phyloP scores from a whole-genome alignment of 2,113 vertebrate genomes.

The Tenebrosternarchus preto region DNA sequence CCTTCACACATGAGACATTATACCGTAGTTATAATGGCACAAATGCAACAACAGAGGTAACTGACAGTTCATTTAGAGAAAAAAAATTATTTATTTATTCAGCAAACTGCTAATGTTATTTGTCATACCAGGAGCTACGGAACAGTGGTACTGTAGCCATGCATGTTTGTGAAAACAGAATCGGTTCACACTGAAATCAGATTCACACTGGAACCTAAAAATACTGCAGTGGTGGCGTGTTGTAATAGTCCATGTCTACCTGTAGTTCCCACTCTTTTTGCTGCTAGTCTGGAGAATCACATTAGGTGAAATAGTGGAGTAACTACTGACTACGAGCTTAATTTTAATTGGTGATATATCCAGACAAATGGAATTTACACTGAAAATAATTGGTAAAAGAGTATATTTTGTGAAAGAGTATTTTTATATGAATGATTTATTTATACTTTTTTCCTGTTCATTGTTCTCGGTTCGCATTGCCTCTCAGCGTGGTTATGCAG shows the following conservation, averaged over 20 bases:
- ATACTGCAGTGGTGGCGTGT: slow-evolving; percentile 61
- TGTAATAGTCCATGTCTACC: slow-evolving; percentile 49
- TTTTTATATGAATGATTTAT: slow-evolving; percentile 99
- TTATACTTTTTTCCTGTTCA: slow-evolving; percentile 76
- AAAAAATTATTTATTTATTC: slow-evolving; percentile 48
- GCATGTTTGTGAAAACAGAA: slow-evolving; percentile 22
- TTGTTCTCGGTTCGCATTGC: not conserved
- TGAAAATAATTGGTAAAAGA: slow-evolving; percentile 86
- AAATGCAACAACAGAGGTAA: not conserved
- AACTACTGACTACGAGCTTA: slow-evolving; percentile 61
- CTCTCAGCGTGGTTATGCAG: not conserved
- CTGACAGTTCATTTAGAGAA: slow-evolving; percentile 22
- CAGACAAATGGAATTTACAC: slow-evolving; percentile 80
- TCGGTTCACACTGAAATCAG: not conserved
- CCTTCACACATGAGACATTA: slow-evolving; percentile 1
- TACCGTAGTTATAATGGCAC: not conserved
- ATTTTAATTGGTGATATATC: slow-evolving; percentile 69
- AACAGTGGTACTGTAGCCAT: not conserved
- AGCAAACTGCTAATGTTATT: slow-evolving; percentile 27
- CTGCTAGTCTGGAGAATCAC: slow-evolving; percentile 91
- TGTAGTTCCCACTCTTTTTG: slow-evolving; percentile 78
- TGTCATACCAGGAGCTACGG: not conserved
- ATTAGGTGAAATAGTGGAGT: slow-evolving; percentile 68
- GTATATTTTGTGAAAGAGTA: slow-evolving; percentile 98
- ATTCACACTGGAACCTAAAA: slow-evolving; percentile 70